A percentile compares a stretch with the other conserved stretches of the same genome.
These are phyloP conservation scores for Cirrhinus molitorella DNA, from an alignment of 2,797 vertebrate species.

Conservation along the genomic window DNA sequence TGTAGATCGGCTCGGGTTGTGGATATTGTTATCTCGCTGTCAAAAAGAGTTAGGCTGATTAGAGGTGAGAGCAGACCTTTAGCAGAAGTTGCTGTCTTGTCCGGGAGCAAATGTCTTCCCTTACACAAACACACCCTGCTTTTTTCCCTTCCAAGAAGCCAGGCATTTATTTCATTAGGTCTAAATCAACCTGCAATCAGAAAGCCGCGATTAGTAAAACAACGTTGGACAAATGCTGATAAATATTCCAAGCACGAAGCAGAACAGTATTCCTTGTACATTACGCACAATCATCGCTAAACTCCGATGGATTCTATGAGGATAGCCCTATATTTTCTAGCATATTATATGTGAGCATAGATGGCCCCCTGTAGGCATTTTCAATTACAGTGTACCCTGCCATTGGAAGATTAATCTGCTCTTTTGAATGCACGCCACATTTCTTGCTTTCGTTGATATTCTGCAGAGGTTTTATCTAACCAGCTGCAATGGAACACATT, in stretches of 20 bases:
- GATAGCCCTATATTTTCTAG: constrained; percentile 66
- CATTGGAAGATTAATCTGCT: constrained; percentile 76
- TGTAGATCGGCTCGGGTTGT: constrained; percentile 45
- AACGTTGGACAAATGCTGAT: constrained; percentile 2
- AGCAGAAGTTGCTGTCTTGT: constrained; percentile 45
- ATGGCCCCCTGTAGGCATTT: constrained; percentile 77
- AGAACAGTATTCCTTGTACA: not conserved
- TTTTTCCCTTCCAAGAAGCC: not conserved
- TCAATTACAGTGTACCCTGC: constrained; percentile 75
- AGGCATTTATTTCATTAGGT: constrained; percentile 36
- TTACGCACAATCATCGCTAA: constrained; percentile 20
- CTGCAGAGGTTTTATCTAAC: constrained; percentile 70
- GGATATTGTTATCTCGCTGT: constrained; percentile 57
- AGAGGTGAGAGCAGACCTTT: constrained; percentile 54
- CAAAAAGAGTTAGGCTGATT: constrained; percentile 59
- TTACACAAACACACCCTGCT: constrained; percentile 37
- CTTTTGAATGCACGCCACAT: constrained; percentile 78
- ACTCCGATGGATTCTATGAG: constrained; percentile 59
- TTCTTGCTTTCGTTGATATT: constrained; percentile 77
- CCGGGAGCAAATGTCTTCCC: constrained; percentile 41
- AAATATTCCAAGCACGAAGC: constrained; percentile 25
- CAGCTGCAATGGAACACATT: constrained; percentile 69
- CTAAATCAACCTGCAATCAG: constrained; percentile 28
- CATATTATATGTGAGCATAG: constrained; percentile 68
- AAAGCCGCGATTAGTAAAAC: constrained; percentile 34